These are phyloP conservation scores for Dynastes maya DNA, from an alignment of 2,888 invertebrate species.

Conservation along the genomic window DNA sequence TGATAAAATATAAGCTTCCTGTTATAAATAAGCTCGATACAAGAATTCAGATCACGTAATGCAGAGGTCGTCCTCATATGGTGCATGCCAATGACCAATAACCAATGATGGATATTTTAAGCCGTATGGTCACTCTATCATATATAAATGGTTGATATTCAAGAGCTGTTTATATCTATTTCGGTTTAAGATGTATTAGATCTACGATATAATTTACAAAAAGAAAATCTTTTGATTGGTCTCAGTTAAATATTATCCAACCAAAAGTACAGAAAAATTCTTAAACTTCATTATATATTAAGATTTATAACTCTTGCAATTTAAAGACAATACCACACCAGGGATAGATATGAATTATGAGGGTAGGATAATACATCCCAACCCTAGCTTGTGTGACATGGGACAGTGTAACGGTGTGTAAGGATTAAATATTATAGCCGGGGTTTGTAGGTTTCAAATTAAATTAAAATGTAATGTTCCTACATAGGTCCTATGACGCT, in stretches of 20 bases:
- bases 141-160: slow-evolving; percentile 18
- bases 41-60: slow-evolving; percentile 38
- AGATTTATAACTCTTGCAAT: slow-evolving; percentile 66
- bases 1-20: slow-evolving; percentile 24
- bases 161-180: slow-evolving; percentile 3
- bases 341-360: slow-evolving; percentile 53
- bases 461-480: slow-evolving; percentile 68
- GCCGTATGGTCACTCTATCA: slow-evolving; percentile 35
- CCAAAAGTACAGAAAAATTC: not conserved
- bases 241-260: slow-evolving; percentile 20
- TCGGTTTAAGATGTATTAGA: not conserved
- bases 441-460: slow-evolving; percentile 66
- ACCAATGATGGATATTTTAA: slow-evolving; percentile 31
- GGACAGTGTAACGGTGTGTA: slow-evolving; percentile 62
- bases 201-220: not conserved
- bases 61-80: not conserved
- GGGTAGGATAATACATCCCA: slow-evolving; percentile 59
- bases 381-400: slow-evolving; percentile 59
- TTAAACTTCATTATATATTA: slow-evolving; percentile 64
- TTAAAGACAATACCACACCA: slow-evolving; percentile 61
- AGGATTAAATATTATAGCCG: slow-evolving; percentile 64
- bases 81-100: slow-evolving; percentile 17
- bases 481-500: slow-evolving; percentile 59
- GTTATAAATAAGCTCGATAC: slow-evolving; percentile 43
- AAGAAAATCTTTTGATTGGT: slow-evolving; percentile 18